Evolutionary conservation across 2,888 invertebrate species (phyloP).

Genomic region (Parnassius apollo): DNA sequence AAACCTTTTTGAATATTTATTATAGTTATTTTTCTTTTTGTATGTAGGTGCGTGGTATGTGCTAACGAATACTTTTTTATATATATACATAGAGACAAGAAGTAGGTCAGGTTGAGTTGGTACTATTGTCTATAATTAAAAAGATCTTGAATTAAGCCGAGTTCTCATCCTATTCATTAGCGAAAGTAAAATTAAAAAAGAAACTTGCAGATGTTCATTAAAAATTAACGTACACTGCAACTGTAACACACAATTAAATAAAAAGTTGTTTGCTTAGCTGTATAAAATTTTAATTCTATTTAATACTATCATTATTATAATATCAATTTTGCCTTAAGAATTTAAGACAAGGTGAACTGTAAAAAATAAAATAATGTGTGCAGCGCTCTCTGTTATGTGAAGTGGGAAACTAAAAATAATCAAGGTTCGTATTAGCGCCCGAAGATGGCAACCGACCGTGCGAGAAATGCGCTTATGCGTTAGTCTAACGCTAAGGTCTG

Average conservation of each 20-base stretch:
- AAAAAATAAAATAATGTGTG: not conserved
- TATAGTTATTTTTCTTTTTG: not conserved
- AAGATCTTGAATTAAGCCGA: slow-evolving; percentile 9
- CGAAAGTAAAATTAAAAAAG: slow-evolving; percentile 9
- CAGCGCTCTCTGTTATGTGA: slow-evolving; percentile 17
- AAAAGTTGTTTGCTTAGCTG: not conserved
- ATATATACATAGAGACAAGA: slow-evolving; percentile 17
- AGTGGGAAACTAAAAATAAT: not conserved
- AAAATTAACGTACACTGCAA: not conserved
- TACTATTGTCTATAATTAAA: slow-evolving; percentile 23
- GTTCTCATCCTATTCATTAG: slow-evolving; percentile 20
- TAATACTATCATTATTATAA: too few relatives aligned
- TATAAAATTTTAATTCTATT: not conserved
- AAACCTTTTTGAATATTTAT: not conserved
- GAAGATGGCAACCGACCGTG: not conserved
- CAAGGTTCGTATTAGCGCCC: not conserved
- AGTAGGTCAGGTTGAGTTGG: slow-evolving; percentile 19
- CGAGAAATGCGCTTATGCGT: too few relatives aligned
- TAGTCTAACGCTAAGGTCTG: too few relatives aligned
- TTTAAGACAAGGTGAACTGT: too few relatives aligned
- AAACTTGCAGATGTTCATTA: not conserved
- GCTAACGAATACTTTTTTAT: slow-evolving; percentile 5
- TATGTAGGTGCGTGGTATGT: not conserved
- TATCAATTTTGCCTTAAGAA: too few relatives aligned
- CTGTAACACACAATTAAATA: too few relatives aligned